Percentiles rank a stretch among this genome's conserved stretches.
Conservation (phyloP, 2,113 vertebrate species). For the Cathartes aura region DNA sequence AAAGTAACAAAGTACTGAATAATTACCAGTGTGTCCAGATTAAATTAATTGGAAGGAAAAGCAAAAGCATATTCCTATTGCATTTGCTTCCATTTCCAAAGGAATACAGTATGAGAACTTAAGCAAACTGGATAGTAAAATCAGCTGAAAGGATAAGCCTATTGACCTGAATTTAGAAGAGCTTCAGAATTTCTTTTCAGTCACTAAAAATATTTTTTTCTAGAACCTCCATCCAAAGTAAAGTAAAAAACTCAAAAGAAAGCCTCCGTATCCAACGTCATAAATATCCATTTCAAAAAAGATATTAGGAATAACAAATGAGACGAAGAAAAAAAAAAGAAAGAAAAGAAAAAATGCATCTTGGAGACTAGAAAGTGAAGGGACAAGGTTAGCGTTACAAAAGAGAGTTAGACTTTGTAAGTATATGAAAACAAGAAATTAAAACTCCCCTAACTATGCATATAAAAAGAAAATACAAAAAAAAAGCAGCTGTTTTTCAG, state of each 20-base stretch:
- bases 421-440: background rate
- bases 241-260: background rate
- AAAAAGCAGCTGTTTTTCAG: background rate
- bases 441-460: background rate
- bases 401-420: background rate
- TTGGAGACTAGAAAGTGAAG: background rate
- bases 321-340: background rate
- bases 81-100: background rate
- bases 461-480: background rate
- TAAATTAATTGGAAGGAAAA: background rate
- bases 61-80: background rate
- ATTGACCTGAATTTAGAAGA: background rate
- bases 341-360: background rate
- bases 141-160: background rate
- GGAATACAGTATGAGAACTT: background rate
- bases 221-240: background rate
- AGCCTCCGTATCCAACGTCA: background rate
- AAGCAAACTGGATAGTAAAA: background rate
- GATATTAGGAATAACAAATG: background rate
- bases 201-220: background rate
- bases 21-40: background rate
- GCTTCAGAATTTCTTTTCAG: background rate
- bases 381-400: background rate
- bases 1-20: background rate
- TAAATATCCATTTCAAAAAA: background rate